A percentile compares a stretch with the other conserved stretches of the same genome.
Conservation (phyloP, 2,797 vertebrate genomes). For the Lacerta agilis region DNA sequence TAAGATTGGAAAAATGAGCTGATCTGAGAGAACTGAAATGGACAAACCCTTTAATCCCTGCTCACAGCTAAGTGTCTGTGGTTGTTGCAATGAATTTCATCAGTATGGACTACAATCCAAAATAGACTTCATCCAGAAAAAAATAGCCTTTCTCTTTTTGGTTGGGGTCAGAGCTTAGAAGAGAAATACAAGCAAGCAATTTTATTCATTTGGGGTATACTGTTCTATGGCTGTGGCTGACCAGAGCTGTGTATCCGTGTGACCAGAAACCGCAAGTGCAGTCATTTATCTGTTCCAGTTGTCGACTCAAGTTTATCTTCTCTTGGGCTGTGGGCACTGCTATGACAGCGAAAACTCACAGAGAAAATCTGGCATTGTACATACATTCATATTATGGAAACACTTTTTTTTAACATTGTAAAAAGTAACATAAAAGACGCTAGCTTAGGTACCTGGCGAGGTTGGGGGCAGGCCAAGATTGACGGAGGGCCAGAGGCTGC, state of each 20-base stretch:
- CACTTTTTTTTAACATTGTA: too few relatives aligned
- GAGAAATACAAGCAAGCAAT: background rate
- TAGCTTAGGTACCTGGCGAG: too few relatives aligned
- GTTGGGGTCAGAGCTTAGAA: background rate
- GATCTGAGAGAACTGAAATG: too few relatives aligned
- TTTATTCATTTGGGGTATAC: background rate
- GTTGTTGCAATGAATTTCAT: background rate
- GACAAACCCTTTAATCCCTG: too few relatives aligned
- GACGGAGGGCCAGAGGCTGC: too few relatives aligned
- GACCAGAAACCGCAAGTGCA: background rate
- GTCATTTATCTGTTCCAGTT: background rate
- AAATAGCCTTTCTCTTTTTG: rapidly evolving
- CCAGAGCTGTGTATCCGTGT: background rate
- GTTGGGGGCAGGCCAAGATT: too few relatives aligned
- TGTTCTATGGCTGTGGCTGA: background rate
- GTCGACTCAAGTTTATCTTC: background rate
- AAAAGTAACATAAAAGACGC: too few relatives aligned
- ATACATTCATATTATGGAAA: background rate
- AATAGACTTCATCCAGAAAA: background rate
- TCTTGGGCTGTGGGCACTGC: background rate
- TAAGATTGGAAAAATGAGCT: too few relatives aligned
- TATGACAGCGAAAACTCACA: background rate
- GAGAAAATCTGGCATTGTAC: background rate
- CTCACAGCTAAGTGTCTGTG: background rate
- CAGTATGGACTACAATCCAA: background rate